phyloP scores from a whole-genome alignment of 2,113 vertebrate genomes.

The Sphyrna mokarran region DNA sequence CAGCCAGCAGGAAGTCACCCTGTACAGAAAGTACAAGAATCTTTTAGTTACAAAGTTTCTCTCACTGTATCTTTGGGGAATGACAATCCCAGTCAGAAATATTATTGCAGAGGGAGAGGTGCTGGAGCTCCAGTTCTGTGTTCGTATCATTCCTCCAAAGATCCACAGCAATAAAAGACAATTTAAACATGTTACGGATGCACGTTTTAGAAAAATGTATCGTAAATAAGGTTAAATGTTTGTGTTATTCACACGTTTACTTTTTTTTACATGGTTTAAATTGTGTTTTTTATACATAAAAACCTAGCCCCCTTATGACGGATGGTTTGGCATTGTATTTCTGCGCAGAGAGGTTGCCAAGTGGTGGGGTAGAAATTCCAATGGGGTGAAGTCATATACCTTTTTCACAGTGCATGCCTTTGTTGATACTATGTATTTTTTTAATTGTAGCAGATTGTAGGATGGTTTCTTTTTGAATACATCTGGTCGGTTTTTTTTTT shows the following conservation, averaged over 20 bases:
- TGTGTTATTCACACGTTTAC: background rate
- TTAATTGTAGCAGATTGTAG: background rate
- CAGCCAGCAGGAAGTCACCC: background rate
- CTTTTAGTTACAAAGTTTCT: conserved; percentile 11
- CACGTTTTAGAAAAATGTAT: background rate
- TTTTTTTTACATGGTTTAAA: background rate
- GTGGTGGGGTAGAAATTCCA: background rate
- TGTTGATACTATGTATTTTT: background rate
- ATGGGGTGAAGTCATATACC: background rate
- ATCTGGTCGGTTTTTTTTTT: background rate
- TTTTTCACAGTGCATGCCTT: background rate
- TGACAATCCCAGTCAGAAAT: background rate
- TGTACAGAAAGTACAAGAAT: background rate
- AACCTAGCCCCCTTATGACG: background rate
- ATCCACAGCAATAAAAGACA: background rate
- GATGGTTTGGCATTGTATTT: background rate
- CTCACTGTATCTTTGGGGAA: background rate
- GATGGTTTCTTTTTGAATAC: background rate
- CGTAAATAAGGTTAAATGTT: background rate
- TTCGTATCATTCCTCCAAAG: background rate
- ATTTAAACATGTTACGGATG: background rate
- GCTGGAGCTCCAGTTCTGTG: background rate
- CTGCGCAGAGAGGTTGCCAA: background rate
- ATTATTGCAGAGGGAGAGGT: background rate
- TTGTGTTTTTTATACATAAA: background rate